These are phyloP conservation scores for Terebella lapidaria DNA, from an alignment of 2,888 invertebrate species.

Conservation along the genomic window DNA sequence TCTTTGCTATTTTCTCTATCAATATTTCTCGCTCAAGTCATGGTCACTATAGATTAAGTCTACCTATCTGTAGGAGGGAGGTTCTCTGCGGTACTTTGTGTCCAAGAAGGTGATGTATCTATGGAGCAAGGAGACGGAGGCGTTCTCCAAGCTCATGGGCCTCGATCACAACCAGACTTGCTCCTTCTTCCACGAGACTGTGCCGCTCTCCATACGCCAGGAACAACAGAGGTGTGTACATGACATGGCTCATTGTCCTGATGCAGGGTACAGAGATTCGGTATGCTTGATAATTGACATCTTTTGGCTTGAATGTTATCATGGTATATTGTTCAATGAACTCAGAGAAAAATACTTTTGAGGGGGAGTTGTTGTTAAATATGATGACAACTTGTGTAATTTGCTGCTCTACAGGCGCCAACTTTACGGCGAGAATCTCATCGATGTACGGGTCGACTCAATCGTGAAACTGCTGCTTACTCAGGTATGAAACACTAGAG, in stretches of 20 bases:
- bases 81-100: slow-evolving; percentile 39
- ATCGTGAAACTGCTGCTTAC: slow-evolving; percentile 54
- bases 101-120: slow-evolving; percentile 55
- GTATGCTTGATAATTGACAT: too few relatives aligned
- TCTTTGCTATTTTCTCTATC: too few relatives aligned
- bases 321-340: too few relatives aligned
- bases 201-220: background rate
- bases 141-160: slow-evolving; percentile 16
- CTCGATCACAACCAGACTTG: background rate
- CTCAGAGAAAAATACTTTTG: too few relatives aligned
- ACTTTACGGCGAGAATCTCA: slow-evolving; percentile 55
- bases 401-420: slow-evolving; percentile 34
- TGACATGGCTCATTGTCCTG: background rate
- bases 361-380: too few relatives aligned
- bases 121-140: slow-evolving; percentile 39
- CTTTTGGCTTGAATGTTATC: too few relatives aligned
- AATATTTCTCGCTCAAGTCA: too few relatives aligned
- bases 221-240: slow-evolving; percentile 3
- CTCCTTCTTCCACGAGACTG: background rate
- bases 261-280: background rate
- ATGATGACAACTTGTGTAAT: background rate
- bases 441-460: slow-evolving; percentile 56
- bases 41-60: too few relatives aligned
- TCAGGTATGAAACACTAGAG: slow-evolving; percentile 48
- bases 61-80: too few relatives aligned